These are phyloP conservation scores for Allolobophora icterica DNA, from an alignment of 2,888 invertebrate species.

Conservation along the genomic window DNA sequence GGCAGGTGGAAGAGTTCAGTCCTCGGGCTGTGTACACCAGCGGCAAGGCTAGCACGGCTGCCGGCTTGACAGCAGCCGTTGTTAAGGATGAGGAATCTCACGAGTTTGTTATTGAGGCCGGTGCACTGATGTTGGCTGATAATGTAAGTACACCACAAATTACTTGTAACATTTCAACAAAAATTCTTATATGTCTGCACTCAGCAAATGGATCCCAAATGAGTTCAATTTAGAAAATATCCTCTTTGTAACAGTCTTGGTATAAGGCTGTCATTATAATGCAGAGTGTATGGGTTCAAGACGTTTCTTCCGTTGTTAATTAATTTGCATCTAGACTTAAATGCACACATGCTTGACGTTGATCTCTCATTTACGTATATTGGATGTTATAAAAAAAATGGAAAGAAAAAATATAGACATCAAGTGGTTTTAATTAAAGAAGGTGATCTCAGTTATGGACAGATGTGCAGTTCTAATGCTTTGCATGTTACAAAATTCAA, in stretches of 20 bases:
- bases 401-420: too few species aligned
- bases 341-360: too few species aligned
- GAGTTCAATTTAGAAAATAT: neutral
- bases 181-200: neutral
- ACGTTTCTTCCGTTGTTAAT: too few species aligned
- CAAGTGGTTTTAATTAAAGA: too few species aligned
- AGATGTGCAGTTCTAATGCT: too few species aligned
- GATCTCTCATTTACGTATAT: too few species aligned
- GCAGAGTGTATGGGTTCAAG: too few species aligned
- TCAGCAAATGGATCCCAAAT: neutral
- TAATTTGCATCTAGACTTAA: too few species aligned
- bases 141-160: slow-evolving; percentile 73
- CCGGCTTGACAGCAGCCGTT: slow-evolving; percentile 97
- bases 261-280: neutral
- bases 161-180: neutral
- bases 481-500: too few species aligned
- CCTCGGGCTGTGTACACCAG: slow-evolving; percentile 97
- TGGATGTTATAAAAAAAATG: too few species aligned
- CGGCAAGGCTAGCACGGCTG: slow-evolving; percentile 96
- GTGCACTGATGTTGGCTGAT: slow-evolving; percentile 98
- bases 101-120: slow-evolving; percentile 99
- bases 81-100: slow-evolving; percentile 96
- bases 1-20: slow-evolving; percentile 81
- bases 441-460: too few species aligned
- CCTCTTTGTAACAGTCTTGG: neutral